These are phyloP conservation scores for Scaptomyza parva DNA, from an alignment of 2,888 invertebrate species.

Conservation along the genomic window DNA sequence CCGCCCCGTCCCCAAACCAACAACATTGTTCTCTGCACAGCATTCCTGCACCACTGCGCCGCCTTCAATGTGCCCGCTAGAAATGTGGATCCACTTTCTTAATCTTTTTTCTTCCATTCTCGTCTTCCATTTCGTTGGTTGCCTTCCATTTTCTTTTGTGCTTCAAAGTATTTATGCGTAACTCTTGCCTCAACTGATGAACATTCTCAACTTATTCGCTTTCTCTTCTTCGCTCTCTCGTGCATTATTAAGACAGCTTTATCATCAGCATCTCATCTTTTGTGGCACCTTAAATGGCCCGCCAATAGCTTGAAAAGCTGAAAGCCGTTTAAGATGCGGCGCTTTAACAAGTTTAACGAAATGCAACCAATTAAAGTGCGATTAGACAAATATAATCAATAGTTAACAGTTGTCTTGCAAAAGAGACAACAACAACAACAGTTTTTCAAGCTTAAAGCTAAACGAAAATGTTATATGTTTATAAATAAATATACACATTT, in stretches of 20 bases:
- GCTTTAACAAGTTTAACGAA: background rate
- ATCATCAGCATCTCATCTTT: background rate
- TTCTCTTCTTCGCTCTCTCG: too few relatives aligned
- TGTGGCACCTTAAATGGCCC: background rate
- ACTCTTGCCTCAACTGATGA: conserved; percentile 6
- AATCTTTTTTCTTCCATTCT: conserved; percentile 13
- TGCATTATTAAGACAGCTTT: conserved; percentile 1
- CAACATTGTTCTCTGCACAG: too few relatives aligned
- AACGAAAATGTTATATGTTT: background rate
- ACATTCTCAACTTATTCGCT: background rate
- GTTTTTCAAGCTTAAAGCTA: background rate
- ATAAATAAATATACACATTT: too few relatives aligned
- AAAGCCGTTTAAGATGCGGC: background rate
- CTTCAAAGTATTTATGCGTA: conserved; percentile 18
- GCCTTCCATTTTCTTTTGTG: background rate
- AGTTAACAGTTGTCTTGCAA: background rate
- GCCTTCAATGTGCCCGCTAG: conserved; percentile 25
- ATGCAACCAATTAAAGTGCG: background rate
- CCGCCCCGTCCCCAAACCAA: too few relatives aligned
- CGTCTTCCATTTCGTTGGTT: background rate
- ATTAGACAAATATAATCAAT: background rate
- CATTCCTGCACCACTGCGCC: conserved; percentile 9
- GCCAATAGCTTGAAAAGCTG: background rate
- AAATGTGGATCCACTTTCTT: conserved; percentile 19
- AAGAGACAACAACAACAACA: too few relatives aligned